Evolutionary conservation across 2,113 vertebrate species (phyloP).

Genomic region (Pachypanchax playfairii): DNA sequence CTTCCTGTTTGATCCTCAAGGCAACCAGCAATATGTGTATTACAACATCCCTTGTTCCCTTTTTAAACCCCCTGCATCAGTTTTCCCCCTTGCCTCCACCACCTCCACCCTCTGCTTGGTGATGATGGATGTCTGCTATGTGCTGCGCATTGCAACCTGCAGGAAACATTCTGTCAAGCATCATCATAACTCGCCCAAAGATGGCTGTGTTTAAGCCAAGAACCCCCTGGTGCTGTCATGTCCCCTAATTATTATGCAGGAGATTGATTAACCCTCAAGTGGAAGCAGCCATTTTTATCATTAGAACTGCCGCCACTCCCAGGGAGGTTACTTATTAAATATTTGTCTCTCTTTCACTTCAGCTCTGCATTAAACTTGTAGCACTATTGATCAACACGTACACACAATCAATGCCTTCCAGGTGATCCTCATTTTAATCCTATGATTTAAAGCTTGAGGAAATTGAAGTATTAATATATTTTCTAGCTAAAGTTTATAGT

Average conservation of each 20-base stretch:
- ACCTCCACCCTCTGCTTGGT: slow-evolving; percentile 27
- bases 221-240: slow-evolving; percentile 46
- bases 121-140: slow-evolving; percentile 56
- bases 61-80: slow-evolving; percentile 41
- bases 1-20: slow-evolving; percentile 54
- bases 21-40: slow-evolving; percentile 39
- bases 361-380: slow-evolving; percentile 39
- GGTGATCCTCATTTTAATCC: slow-evolving; percentile 16
- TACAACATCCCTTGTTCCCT: slow-evolving; percentile 45
- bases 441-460: too few species aligned
- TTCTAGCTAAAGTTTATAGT: too few species aligned
- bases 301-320: slow-evolving; percentile 19
- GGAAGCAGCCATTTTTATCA: slow-evolving; percentile 40
- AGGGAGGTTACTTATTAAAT: slow-evolving; percentile 42
- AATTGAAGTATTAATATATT: too few species aligned
- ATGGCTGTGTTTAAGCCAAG: slow-evolving; percentile 48
- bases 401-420: slow-evolving; percentile 32
- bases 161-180: slow-evolving; percentile 58
- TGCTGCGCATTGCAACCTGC: slow-evolving; percentile 16
- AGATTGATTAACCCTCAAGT: slow-evolving; percentile 68
- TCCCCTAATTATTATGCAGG: slow-evolving; percentile 58
- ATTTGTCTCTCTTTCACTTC: slow-evolving; percentile 32
- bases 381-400: slow-evolving; percentile 39
- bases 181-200: slow-evolving; percentile 60
- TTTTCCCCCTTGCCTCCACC: slow-evolving; percentile 1